Base-by-base conservation (phyloP, 2,113 vertebrate species). In the Poeciliopsis turrubarensis region DNA sequence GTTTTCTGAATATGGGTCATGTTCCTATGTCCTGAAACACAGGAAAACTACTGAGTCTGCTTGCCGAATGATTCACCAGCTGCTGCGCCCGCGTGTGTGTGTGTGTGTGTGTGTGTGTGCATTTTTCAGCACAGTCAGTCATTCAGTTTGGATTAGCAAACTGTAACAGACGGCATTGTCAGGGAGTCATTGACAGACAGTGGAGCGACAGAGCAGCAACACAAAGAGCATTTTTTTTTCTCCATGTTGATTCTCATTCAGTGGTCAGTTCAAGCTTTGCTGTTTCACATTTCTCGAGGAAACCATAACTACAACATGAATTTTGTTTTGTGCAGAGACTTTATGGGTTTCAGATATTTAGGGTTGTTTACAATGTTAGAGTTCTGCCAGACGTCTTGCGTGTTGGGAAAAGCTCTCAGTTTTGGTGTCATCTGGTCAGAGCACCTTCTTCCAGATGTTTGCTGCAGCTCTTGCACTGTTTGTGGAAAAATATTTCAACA, bases 121-220 rank as follows among this genome's bases (percentile, higher is more conserved):
- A 73, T 63, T 85, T 86, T 78, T 82, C 83, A 89, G 85, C 84
- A 90, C 86, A 91, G 87, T 86, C 81, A 79, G 84, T 90, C 86
- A 82, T 91, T 93, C 81, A 87, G 86, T 89, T 84, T 87, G 85
- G 83, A 89, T 89, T 83, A 90, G 86, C 72, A 81, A 79, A 79
- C 75, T 80, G 81, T 88, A 79, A 91, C 83, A 87, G 89, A 84
- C 78, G n/a, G 78, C 84, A 86, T 91, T 91, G 88, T 93, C 78
- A 47, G 75, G 65, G 29, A 65, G 72, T 72, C 30, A 54, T 26
- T 74, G 76, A 75, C 68, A 76, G 44, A 84, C 66, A 65, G 60
- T 60, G 70, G 62, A 70, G 73, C n/a, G 7, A 64, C 66, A 60
- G 67, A 68, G 32, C 60, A n/a, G 27, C 65, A 68, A 78, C 67